phyloP scores from a whole-genome alignment of 2,797 vertebrate genomes.

The Pachyuromys duprasi region DNA sequence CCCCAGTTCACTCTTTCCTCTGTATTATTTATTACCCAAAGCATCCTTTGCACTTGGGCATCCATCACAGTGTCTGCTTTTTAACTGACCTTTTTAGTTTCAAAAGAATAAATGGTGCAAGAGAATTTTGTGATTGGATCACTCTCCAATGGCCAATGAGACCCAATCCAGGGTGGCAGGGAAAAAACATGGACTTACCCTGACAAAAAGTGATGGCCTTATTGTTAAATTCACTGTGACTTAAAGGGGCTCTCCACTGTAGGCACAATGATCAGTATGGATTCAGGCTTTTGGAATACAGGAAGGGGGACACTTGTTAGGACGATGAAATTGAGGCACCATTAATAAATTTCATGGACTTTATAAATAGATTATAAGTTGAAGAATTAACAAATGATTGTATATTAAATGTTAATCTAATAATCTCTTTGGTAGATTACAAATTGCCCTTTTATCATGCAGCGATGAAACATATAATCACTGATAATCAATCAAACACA shows the following conservation, averaged over 20 bases:
- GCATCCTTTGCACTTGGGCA: neutral
- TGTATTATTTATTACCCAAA: neutral
- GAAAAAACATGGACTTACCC: neutral
- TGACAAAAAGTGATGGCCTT: neutral
- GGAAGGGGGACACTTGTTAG: neutral
- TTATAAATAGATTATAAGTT: constrained; percentile 10
- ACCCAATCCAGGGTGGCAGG: neutral
- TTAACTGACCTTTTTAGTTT: neutral
- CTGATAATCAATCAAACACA: neutral
- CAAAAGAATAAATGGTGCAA: neutral
- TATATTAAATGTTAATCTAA: constrained; percentile 42
- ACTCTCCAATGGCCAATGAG: neutral
- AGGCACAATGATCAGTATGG: neutral
- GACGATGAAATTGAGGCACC: neutral
- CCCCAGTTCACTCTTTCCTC: neutral
- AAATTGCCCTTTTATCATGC: constrained; percentile 29
- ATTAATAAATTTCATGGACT: constrained; percentile 16
- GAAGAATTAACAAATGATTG: constrained; percentile 34
- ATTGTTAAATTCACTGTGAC: neutral
- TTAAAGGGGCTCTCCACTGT: neutral
- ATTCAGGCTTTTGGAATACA: neutral
- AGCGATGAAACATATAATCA: constrained; percentile 2
- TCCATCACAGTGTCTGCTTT: neutral
- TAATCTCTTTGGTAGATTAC: neutral
- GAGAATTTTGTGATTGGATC: neutral